Base-by-base conservation (phyloP, 2,888 invertebrate species). In the Aphidius colemani region DNA sequence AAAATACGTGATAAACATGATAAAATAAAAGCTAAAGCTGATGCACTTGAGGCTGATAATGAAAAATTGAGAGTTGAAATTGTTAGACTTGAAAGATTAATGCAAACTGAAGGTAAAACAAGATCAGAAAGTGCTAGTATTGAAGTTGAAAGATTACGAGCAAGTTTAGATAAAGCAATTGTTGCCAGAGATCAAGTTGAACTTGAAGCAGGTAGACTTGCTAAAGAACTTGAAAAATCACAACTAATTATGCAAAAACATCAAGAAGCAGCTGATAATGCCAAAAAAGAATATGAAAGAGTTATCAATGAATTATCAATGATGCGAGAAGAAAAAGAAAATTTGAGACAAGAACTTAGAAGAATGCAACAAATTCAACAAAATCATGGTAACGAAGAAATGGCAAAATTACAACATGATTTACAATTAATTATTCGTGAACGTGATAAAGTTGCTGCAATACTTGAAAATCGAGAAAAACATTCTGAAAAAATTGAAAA, bases 1-100 rank as follows among this genome's bases (percentile, higher is more conserved):
- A 95, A 95, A 84, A 88, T 94, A 68, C 87, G 93, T 72, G 95
- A 95, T 75, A 87, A 93, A 68, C 90, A 93, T 79, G 95, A 95
- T 78, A 93, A 94, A 83, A 84, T 94, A n/a, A 90, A 90, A 74
- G 80, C 88, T 63, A 88, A 89, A 69, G 86, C 88, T 60, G 91
- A 91, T 63, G 89, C 89, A 74, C 80, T 90, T 64, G 90, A 91
- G 74, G 81, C 80, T 70, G 93, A 93, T 78, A 91, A 92, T 70
- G 92, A 92, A 75, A 88, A 91, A 74, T 85, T 93, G 74, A 88
- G 90, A 72, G 84, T 90, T 63, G 92, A 92, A 75, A 83, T 88
- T 57, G 86, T 86, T 64, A 86, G 89, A 78, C 84, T 88, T 53
- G 89, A 89, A 76, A 82, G 89, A 71, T 80, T 88, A 84, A 88